Evolutionary conservation across 1,140 invertebrate genomes (phyloP).

Genomic region (Conus ventricosus): DNA sequence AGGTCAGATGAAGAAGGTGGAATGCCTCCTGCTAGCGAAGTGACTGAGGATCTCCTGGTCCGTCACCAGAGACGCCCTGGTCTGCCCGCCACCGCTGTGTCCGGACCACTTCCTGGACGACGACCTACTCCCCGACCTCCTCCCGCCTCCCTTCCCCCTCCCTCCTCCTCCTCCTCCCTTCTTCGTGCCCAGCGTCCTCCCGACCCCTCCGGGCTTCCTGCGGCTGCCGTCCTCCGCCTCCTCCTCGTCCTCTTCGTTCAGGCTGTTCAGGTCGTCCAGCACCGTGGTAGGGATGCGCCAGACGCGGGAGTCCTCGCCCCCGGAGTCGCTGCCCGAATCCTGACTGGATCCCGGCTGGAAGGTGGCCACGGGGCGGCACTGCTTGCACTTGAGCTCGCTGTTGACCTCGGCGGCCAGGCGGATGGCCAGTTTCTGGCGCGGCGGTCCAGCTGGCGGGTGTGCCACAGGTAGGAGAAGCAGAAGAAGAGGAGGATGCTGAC

Average conservation of each 20-base stretch:
- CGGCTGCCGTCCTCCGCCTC: slow-evolving; percentile 24
- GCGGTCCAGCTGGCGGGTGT: slow-evolving; percentile 48
- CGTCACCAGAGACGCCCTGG: slow-evolving; percentile 43
- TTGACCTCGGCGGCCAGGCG: slow-evolving; percentile 48
- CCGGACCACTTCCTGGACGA: slow-evolving; percentile 32
- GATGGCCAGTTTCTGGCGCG: slow-evolving; percentile 51
- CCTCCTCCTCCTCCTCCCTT: slow-evolving; percentile 5
- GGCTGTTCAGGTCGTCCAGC: slow-evolving; percentile 33
- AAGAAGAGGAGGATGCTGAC: slow-evolving; percentile 50
- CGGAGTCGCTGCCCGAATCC: slow-evolving; percentile 22
- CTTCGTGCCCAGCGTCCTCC: slow-evolving; percentile 36
- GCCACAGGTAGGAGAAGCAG: slow-evolving; percentile 48
- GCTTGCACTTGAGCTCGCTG: slow-evolving; percentile 7
- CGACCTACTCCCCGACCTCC: slow-evolving; percentile 33
- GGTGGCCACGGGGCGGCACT: slow-evolving; percentile 16
- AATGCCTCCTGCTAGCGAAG: slow-evolving; percentile 50
- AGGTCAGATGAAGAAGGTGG: slow-evolving; percentile 51
- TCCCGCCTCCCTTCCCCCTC: background rate
- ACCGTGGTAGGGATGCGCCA: background rate
- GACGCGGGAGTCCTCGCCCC: slow-evolving; percentile 1
- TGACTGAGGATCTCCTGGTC: slow-evolving; percentile 51
- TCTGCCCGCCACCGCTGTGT: slow-evolving; percentile 20
- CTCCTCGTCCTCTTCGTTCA: slow-evolving; percentile 28
- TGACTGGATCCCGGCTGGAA: background rate
- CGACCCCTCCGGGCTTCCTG: slow-evolving; percentile 39